These are phyloP conservation scores for Alouatta palliata DNA, from an alignment of 2,113 vertebrate genomes.

Conservation along the genomic window DNA sequence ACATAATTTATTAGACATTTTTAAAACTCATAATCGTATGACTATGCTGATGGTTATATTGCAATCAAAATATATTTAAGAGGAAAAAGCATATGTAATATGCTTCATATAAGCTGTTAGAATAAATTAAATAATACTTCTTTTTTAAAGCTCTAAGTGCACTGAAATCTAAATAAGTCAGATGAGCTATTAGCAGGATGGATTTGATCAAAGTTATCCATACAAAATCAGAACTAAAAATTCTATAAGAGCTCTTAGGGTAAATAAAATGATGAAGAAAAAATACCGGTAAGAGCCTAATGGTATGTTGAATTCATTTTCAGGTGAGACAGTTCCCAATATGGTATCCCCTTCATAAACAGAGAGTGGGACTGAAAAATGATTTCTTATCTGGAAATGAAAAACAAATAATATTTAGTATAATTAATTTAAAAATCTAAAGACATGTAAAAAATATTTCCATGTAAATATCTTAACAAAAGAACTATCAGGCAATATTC, in stretches of 20 bases:
- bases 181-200: neutral
- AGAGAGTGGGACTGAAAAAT: constrained; percentile 92
- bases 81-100: neutral
- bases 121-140: neutral
- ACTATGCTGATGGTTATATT: neutral
- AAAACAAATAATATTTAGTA: constrained; percentile 54
- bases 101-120: neutral
- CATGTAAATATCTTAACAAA: neutral
- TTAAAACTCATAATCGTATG: neutral
- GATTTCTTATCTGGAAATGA: constrained; percentile 92
- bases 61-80: neutral
- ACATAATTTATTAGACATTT: neutral
- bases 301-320: constrained; percentile 94
- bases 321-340: constrained; percentile 90
- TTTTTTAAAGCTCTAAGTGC: neutral
- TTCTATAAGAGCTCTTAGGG: neutral
- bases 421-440: neutral
- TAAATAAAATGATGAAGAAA: constrained; percentile 32
- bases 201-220: neutral
- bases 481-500: neutral
- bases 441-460: neutral
- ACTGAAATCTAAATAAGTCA: neutral
- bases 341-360: constrained; percentile 90
- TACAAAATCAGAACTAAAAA: constrained; percentile 18
- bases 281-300: constrained; percentile 93